Conservation (phyloP, 2,888 invertebrate genomes). For the Ypsolopha scabrella region DNA sequence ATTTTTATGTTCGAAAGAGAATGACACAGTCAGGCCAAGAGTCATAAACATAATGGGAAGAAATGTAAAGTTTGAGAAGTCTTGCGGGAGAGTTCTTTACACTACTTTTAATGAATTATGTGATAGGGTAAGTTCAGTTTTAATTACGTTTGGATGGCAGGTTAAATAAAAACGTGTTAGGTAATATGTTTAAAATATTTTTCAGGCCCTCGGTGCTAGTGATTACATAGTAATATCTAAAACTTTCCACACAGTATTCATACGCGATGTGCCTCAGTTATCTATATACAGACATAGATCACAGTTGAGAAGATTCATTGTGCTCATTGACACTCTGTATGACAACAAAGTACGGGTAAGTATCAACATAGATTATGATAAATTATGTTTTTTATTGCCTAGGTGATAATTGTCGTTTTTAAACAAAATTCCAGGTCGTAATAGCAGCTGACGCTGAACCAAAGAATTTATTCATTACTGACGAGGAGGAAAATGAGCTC, state of each 20-base stretch:
- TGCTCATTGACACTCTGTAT: conserved; percentile 96
- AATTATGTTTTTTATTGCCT: too few relatives aligned
- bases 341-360: conserved; percentile 86
- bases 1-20: conserved; percentile 88
- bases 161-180: too few relatives aligned
- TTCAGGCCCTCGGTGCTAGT: conserved; percentile 90
- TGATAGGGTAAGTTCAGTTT: conserved; percentile 75
- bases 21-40: conserved; percentile 87
- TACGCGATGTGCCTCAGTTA: conserved; percentile 89
- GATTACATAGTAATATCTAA: conserved; percentile 95
- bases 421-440: conserved; percentile 73
- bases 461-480: conserved; percentile 77
- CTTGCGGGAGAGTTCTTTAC: conserved; percentile 94
- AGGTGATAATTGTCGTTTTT: too few relatives aligned
- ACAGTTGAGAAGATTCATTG: conserved; percentile 95
- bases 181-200: too few relatives aligned
- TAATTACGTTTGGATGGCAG: not conserved
- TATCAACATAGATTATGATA: not conserved
- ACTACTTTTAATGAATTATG: conserved; percentile 92
- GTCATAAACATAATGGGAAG: conserved; percentile 90
- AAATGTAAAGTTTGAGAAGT: conserved; percentile 87
- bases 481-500: conserved; percentile 57
- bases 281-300: conserved; percentile 80
- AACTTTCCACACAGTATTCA: conserved; percentile 95
- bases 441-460: conserved; percentile 85